phyloP scores from a whole-genome alignment of 2,113 vertebrate species.

The Cebus imitator region DNA sequence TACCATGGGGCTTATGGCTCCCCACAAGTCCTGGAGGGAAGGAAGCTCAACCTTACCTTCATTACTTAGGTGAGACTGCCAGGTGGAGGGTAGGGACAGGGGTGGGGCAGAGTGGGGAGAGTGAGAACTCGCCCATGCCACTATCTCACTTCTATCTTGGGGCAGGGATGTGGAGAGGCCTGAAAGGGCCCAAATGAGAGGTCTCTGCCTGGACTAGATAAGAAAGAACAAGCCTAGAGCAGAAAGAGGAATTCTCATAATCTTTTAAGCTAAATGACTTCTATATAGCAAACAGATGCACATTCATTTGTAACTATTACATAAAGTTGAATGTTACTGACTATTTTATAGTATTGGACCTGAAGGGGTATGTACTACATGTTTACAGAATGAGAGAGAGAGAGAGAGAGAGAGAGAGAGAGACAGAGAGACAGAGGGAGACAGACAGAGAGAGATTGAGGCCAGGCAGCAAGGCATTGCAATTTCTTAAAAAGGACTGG shows the following conservation, averaged over 20 bases:
- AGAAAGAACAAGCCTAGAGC: neutral
- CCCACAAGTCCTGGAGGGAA: neutral
- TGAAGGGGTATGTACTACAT: neutral
- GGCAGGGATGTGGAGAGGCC: neutral
- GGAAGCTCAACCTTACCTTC: neutral
- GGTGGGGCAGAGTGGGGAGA: neutral
- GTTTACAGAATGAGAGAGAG: neutral
- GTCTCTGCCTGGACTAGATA: neutral
- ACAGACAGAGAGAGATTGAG: neutral
- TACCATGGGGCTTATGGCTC: neutral
- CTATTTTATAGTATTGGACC: neutral
- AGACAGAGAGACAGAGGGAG: too few relatives aligned
- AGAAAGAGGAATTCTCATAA: neutral
- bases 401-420: neutral
- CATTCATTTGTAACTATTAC: neutral
- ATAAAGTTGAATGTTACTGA: neutral
- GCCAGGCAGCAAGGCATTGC: neutral
- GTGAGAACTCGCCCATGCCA: fast-evolving
- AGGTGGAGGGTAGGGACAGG: neutral
- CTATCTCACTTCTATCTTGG: neutral
- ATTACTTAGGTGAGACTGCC: neutral
- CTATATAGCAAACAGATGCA: neutral
- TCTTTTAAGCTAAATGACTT: neutral
- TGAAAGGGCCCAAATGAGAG: neutral
- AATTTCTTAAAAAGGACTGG: neutral